These are phyloP conservation scores for Scolopax bukidnonensis DNA, from an alignment of 2,797 vertebrate genomes.

Conservation along the genomic window DNA sequence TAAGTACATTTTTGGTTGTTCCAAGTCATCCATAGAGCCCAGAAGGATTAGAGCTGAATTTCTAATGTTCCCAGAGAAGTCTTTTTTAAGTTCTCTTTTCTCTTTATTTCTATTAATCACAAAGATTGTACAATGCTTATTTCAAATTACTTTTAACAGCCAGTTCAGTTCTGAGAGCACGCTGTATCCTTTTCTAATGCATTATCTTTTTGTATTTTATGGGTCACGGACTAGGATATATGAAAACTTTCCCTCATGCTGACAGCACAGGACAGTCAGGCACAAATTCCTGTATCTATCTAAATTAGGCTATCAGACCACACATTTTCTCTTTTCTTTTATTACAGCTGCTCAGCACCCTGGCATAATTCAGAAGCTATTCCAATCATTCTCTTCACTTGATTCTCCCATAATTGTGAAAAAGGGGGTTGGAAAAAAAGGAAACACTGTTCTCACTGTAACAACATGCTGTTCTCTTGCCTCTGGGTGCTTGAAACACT, in stretches of 20 bases:
- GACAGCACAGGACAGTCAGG: not conserved
- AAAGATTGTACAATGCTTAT: not conserved
- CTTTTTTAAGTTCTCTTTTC: not conserved
- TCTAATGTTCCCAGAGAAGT: not conserved
- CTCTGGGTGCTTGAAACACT: not conserved
- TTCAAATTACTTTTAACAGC: constrained; percentile 25
- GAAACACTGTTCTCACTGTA: not conserved
- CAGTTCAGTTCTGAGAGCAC: constrained; percentile 5
- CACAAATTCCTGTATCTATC: not conserved
- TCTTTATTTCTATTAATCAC: constrained; percentile 25
- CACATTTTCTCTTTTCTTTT: constrained; percentile 10
- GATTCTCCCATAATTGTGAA: not conserved
- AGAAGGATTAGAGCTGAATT: not conserved
- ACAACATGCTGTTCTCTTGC: not conserved
- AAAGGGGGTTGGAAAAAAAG: not conserved
- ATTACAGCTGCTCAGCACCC: not conserved
- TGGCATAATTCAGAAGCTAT: not conserved
- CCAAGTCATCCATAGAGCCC: not conserved
- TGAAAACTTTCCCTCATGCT: constrained; percentile 10
- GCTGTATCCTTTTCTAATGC: not conserved
- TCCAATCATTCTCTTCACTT: not conserved
- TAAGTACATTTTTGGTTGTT: not conserved
- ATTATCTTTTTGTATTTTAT: constrained; percentile 29
- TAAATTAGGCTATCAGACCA: not conserved
- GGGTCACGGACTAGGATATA: constrained; percentile 9